phyloP scores from a whole-genome alignment of 2,113 vertebrate species.

The Rana temporaria region DNA sequence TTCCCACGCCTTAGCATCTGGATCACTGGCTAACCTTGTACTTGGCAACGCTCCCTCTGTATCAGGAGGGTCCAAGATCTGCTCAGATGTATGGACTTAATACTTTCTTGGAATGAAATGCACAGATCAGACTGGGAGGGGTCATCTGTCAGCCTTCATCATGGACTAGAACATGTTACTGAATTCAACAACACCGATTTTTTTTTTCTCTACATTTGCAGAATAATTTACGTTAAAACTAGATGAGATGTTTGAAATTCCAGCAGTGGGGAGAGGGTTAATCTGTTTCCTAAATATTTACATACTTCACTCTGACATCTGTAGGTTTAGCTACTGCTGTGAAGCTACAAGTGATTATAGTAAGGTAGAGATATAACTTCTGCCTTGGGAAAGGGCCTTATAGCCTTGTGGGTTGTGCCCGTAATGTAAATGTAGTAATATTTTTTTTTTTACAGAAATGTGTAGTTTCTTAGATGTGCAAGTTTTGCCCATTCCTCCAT shows the following conservation, averaged over 20 bases:
- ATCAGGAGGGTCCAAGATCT: constrained; percentile 33
- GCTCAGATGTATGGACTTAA: constrained; percentile 52
- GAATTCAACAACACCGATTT: neutral
- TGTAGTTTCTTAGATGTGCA: too few relatives aligned
- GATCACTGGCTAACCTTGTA: constrained; percentile 46
- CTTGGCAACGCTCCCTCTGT: constrained; percentile 39
- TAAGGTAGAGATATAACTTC: too few relatives aligned
- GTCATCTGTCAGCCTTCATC: constrained; percentile 20
- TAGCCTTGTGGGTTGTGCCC: too few relatives aligned
- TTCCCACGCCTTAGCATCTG: constrained; percentile 59
- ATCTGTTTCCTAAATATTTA: constrained; percentile 51
- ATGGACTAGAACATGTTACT: neutral
- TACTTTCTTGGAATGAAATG: constrained; percentile 24
- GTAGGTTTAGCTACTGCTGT: neutral
- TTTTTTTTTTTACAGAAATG: too few relatives aligned
- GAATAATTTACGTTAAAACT: neutral
- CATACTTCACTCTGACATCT: constrained; percentile 26
- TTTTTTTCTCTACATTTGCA: neutral
- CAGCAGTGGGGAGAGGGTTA: constrained; percentile 26
- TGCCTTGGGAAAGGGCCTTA: too few relatives aligned
- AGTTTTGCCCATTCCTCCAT: too few relatives aligned
- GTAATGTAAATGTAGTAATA: too few relatives aligned
- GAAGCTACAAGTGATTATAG: neutral
- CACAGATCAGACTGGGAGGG: constrained; percentile 21
- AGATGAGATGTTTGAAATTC: constrained; percentile 30